phyloP scores from a whole-genome alignment of 2,113 vertebrate species.

The Pampusana beccarii region DNA sequence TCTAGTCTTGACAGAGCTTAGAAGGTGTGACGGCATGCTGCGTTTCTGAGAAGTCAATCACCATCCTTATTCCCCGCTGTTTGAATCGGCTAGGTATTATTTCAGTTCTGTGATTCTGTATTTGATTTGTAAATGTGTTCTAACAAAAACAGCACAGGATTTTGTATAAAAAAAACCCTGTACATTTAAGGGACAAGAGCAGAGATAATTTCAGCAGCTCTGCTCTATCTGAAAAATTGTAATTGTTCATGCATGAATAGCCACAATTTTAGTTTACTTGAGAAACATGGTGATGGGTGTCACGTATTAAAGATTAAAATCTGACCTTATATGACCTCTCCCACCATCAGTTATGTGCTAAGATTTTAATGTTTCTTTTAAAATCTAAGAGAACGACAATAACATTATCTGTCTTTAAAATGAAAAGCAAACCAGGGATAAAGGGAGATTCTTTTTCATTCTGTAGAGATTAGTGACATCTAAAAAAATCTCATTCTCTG shows the following conservation, averaged over 20 bases:
- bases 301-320: constrained; percentile 19
- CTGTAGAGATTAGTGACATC: neutral
- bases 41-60: constrained; percentile 15
- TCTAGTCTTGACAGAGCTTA: neutral
- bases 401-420: neutral
- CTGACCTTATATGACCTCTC: neutral
- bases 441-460: neutral
- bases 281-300: neutral
- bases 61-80: neutral
- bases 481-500: neutral
- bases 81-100: neutral
- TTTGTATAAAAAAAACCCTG: neutral
- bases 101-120: neutral
- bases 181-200: neutral
- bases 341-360: neutral
- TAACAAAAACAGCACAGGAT: neutral
- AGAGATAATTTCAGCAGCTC: neutral
- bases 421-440: neutral
- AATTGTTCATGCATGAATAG: constrained; percentile 16
- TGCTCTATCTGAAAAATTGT: neutral
- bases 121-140: constrained; percentile 7
- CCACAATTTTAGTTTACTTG: constrained; percentile 22
- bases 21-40: neutral
- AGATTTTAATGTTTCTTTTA: constrained; percentile 10
- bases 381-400: neutral